Percentiles rank a stretch among this genome's conserved stretches.
phyloP scores from a whole-genome alignment of 2,888 invertebrate species.

The Euzetes globulus region DNA sequence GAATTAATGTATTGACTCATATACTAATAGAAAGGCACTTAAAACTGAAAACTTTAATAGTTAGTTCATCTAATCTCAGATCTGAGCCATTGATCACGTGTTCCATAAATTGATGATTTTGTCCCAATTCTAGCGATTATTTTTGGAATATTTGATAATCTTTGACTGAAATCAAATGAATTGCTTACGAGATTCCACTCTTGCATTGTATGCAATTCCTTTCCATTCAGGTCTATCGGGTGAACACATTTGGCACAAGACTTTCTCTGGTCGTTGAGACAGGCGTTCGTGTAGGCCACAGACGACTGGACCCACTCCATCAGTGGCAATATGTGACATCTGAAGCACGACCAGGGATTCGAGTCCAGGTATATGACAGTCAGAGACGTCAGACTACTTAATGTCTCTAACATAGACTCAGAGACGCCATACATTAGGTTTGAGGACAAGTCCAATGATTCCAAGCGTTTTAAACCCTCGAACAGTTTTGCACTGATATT shows the following conservation, averaged over 20 bases:
- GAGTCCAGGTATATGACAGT: slow-evolving; percentile 49
- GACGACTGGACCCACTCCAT: slow-evolving; percentile 33
- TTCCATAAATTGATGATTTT: background rate
- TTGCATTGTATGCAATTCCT: slow-evolving; percentile 33
- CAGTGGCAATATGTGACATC: slow-evolving; percentile 50
- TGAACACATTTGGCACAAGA: slow-evolving; percentile 33
- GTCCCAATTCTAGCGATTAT: background rate
- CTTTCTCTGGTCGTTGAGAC: slow-evolving; percentile 1
- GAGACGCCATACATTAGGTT: slow-evolving; percentile 61
- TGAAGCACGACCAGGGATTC: slow-evolving; percentile 63
- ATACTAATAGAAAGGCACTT: background rate
- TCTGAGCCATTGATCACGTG: slow-evolving; percentile 12
- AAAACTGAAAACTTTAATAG: background rate
- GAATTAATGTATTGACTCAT: background rate
- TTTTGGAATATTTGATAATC: background rate
- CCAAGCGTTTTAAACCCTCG: slow-evolving; percentile 54
- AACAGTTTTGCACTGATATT: slow-evolving; percentile 56
- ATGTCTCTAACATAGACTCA: slow-evolving; percentile 54
- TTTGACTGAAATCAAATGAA: background rate
- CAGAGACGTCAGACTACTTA: slow-evolving; percentile 36
- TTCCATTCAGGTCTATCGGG: slow-evolving; percentile 23
- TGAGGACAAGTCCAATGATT: slow-evolving; percentile 63
- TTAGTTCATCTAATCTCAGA: slow-evolving; percentile 13
- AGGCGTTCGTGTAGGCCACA: slow-evolving; percentile 33
- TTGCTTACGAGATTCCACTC: slow-evolving; percentile 36